Conservation (phyloP, 2,797 vertebrate genomes). For the Thripadectes ignobilis region DNA sequence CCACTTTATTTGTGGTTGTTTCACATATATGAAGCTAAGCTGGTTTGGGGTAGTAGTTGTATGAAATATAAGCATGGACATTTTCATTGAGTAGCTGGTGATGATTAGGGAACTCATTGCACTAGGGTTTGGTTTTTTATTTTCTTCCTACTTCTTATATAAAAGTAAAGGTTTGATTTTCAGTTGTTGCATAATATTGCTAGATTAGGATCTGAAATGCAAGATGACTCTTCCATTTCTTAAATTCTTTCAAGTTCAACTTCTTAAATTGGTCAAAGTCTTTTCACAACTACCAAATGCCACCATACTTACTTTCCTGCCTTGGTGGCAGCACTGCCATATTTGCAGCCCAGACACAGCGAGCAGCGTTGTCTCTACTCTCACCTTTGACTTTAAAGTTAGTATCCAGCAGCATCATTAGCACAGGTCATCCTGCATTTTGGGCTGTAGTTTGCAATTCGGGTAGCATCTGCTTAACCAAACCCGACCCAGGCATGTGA, state of each 20-base stretch:
- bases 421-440: background rate
- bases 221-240: background rate
- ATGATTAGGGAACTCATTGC: background rate
- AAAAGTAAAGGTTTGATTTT: background rate
- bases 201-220: background rate
- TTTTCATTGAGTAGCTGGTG: background rate
- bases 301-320: background rate
- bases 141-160: background rate
- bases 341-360: background rate
- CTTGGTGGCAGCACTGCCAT: fast-evolving
- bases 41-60: background rate
- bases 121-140: background rate
- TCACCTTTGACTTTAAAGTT: background rate
- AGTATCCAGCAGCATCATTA: background rate
- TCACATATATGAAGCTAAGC: background rate
- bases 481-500: fast-evolving
- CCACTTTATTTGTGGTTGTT: background rate
- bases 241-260: background rate
- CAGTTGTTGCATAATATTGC: background rate
- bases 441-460: background rate
- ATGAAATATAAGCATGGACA: background rate
- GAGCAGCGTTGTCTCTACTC: background rate
- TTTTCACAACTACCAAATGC: background rate
- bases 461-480: background rate
- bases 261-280: background rate